Evolutionary conservation across 2,797 vertebrate species (phyloP), one percentile per base, ranked within the genome.

Genomic region (Alosa sapidissima): DNA sequence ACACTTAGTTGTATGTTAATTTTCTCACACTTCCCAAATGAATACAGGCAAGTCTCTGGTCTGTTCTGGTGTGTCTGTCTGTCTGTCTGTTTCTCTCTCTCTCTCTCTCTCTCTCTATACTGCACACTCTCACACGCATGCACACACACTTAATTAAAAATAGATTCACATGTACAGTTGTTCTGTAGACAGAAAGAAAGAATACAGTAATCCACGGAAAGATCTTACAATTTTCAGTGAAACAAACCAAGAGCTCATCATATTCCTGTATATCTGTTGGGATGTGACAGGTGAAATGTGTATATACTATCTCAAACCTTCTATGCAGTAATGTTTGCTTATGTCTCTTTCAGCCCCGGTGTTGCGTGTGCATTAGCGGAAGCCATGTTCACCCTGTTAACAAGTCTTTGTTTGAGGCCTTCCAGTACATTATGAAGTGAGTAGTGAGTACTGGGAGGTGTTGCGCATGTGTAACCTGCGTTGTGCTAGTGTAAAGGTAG

Each of bases 311-410:
- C 49, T 54, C 16, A 19, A 55, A 49, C 48, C 48, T 49, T 9
- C 49, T 51, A 10, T 51, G 49, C 9, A 51, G 49, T 51, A 51
- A 51, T 11, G 8, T 9, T 51, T 1, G 8, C 1, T 58, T 5
- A 24, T 86, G 2, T 83, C 33, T 84, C 16, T 89, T 91, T 1
- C 88, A 96, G 95, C 94, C 94, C 68, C 49, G 41, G 2, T 94
- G 94, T 82, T 93, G 93, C 60, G 87, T 95, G 49, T 93, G 90
- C 48, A 51, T 95, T 85, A 94, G 90, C 0, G 90, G 91, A 45
- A 89, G 49, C 88, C 90, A 92, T 45, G 2, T 19, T 0, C 19
- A 1, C 24, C 41, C 85, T 1, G 0, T 1, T 0, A 75, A 81
- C 5, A 33, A 0, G 4, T 0, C 33, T 14, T 0, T 90, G 0